These are phyloP conservation scores for Oreocharis arfaki DNA, from an alignment of 2,113 vertebrate species.

Conservation along the genomic window DNA sequence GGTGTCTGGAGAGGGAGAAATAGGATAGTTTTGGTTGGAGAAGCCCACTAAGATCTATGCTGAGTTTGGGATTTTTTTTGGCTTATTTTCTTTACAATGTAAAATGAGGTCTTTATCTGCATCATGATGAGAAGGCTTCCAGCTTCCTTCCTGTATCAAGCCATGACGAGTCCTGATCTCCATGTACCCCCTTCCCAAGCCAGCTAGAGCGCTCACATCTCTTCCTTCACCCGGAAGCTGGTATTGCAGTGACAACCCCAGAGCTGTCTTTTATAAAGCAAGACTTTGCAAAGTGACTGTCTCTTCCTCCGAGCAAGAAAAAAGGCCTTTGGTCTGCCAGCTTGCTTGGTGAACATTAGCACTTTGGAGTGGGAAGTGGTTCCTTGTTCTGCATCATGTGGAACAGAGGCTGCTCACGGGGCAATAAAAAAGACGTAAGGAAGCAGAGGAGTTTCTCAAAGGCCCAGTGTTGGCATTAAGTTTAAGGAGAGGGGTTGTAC, in stretches of 20 bases:
- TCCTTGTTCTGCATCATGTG: background rate
- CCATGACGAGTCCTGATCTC: background rate
- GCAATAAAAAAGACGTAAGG: background rate
- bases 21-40: background rate
- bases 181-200: background rate
- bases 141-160: background rate
- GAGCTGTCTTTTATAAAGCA: background rate
- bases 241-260: background rate
- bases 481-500: background rate
- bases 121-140: too few species aligned
- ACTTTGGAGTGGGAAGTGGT: background rate
- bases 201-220: rapidly evolving
- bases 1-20: too few species aligned
- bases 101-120: too few species aligned
- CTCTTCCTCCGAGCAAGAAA: background rate
- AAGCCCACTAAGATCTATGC: background rate
- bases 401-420: background rate
- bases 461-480: rapidly evolving
- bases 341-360: background rate
- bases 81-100: too few species aligned
- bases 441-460: background rate
- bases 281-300: background rate
- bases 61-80: background rate
- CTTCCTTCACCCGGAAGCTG: rapidly evolving
- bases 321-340: background rate